phyloP scores from a whole-genome alignment of 2,797 vertebrate species.

The Trachurus trachurus region DNA sequence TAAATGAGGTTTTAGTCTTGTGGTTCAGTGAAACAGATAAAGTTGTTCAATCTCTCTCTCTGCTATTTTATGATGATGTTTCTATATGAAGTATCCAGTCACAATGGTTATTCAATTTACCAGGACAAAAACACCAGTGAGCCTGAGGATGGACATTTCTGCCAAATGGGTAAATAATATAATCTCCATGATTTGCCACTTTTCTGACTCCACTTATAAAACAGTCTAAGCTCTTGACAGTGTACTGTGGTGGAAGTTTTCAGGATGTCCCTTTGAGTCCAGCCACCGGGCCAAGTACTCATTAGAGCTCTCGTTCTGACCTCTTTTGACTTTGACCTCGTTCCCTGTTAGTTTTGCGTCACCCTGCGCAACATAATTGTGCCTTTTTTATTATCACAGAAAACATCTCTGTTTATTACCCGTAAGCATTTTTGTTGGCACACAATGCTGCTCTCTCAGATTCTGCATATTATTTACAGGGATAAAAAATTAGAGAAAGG shows the following conservation, averaged over 20 bases:
- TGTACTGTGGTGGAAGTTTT: constrained; percentile 40
- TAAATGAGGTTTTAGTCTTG: constrained; percentile 2
- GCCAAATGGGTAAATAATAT: background rate
- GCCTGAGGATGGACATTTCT: too few species aligned
- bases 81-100: background rate
- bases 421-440: constrained; percentile 24
- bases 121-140: too few species aligned
- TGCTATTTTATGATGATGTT: too few species aligned
- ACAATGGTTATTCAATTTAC: too few species aligned
- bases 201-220: constrained; percentile 3
- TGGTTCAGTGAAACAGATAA: constrained; percentile 5
- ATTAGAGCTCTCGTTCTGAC: constrained; percentile 53
- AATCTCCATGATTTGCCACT: constrained; percentile 14
- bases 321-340: constrained; percentile 38
- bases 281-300: constrained; percentile 34
- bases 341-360: constrained; percentile 43
- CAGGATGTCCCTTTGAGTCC: constrained; percentile 32
- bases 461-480: constrained; percentile 5
- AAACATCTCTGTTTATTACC: constrained; percentile 47
- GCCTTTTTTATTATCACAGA: constrained; percentile 40
- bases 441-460: constrained; percentile 2
- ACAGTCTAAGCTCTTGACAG: constrained; percentile 9
- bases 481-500: constrained; percentile 19
- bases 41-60: background rate
- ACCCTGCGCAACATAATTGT: constrained; percentile 11